phyloP scores from a whole-genome alignment of 1,140 invertebrate species.

The Micrasema minimum region DNA sequence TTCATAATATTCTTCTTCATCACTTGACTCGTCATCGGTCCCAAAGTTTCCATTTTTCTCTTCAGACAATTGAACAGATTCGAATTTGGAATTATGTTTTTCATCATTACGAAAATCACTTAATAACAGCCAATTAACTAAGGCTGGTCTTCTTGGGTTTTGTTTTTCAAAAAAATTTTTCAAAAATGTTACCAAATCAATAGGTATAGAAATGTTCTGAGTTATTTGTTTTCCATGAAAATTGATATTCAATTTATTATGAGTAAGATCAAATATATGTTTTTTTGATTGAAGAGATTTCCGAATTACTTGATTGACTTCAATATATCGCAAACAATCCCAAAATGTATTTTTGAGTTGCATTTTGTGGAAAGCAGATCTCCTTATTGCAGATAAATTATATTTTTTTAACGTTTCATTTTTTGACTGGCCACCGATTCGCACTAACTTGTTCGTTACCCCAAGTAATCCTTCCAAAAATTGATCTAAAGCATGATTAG shows the following conservation, averaged over 20 bases:
- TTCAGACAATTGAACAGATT: background rate
- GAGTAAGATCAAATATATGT: slow-evolving; percentile 22
- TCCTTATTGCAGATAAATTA: slow-evolving; percentile 59
- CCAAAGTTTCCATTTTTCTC: background rate
- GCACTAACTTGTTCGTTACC: slow-evolving; percentile 70
- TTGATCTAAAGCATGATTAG: slow-evolving; percentile 90
- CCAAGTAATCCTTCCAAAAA: slow-evolving; percentile 80
- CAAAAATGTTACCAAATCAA: background rate
- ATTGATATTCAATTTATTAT: background rate
- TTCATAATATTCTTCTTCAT: background rate
- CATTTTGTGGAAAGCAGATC: background rate
- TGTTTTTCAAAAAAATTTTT: slow-evolving; percentile 1
- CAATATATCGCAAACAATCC: background rate
- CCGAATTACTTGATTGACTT: background rate
- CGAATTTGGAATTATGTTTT: background rate
- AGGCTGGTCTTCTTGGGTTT: background rate
- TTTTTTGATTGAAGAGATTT: slow-evolving; percentile 1
- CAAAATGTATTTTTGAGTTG: background rate
- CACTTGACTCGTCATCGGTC: no score
- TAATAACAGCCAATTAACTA: slow-evolving; percentile 39
- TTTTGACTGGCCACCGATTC: slow-evolving; percentile 79
- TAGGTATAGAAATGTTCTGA: background rate
- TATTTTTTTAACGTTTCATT: slow-evolving; percentile 67
- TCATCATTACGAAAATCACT: slow-evolving; percentile 44
- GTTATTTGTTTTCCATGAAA: background rate